phyloP scores from a whole-genome alignment of 2,888 invertebrate genomes.

The Drosophila putrida region DNA sequence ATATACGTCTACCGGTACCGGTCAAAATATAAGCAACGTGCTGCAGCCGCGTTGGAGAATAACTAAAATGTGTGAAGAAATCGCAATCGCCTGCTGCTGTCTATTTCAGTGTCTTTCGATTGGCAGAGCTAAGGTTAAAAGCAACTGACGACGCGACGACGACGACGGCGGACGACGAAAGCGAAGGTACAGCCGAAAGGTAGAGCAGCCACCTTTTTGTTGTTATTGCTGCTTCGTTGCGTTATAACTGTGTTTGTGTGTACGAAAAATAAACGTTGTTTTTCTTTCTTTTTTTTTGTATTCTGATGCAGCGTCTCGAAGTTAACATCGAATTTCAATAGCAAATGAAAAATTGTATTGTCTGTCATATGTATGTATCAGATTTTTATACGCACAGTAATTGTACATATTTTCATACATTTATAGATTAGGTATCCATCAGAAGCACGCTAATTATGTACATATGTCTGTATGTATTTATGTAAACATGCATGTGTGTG shows the following conservation, averaged over 20 bases:
- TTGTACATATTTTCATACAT: conserved; percentile 8
- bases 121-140: conserved; percentile 72
- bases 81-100: conserved; percentile 46
- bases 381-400: conserved; percentile 6
- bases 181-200: conserved; percentile 63
- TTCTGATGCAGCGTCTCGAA: conserved; percentile 43
- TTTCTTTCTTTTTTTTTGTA: conserved; percentile 20
- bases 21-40: conserved; percentile 49
- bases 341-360: conserved; percentile 45
- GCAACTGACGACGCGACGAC: conserved; percentile 40
- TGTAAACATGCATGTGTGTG: conserved; percentile 39
- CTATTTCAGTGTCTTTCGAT: conserved; percentile 57
- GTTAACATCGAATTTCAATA: conserved; percentile 36
- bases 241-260: conserved; percentile 47
- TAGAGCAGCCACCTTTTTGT: conserved; percentile 42
- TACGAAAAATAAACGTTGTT: conserved; percentile 12
- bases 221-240: conserved; percentile 42
- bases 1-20: conserved; percentile 30
- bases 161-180: conserved; percentile 29
- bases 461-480: conserved; percentile 20
- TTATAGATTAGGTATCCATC: conserved; percentile 37
- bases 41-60: conserved; percentile 64
- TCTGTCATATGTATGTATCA: conserved; percentile 41
- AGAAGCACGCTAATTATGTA: conserved; percentile 33
- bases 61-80: conserved; percentile 68